Conservation (phyloP, 2,113 vertebrate genomes). For the Balaeniceps rex region DNA sequence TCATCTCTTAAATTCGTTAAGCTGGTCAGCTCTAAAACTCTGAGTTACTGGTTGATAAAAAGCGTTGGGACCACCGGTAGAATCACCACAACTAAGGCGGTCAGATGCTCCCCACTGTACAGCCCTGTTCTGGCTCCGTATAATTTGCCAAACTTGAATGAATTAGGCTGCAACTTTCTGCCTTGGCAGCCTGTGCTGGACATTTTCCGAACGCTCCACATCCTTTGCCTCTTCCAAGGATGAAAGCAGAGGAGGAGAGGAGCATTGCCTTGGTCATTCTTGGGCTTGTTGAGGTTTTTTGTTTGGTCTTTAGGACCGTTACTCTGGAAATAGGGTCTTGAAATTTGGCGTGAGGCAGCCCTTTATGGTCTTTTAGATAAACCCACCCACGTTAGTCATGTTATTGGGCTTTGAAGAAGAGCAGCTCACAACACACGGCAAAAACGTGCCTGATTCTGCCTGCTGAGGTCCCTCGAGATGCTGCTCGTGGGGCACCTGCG, state of each 20-base stretch:
- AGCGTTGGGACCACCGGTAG: not conserved
- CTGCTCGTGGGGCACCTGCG: not conserved
- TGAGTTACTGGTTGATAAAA: not conserved
- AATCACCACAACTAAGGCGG: not conserved
- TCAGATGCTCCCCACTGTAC: not conserved
- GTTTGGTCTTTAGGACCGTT: not conserved
- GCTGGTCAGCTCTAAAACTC: not conserved
- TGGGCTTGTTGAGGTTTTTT: not conserved
- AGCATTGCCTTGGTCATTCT: not conserved
- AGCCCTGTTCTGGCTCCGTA: not conserved
- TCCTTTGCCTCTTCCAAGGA: not conserved
- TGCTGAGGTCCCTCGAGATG: not conserved
- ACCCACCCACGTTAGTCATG: not conserved
- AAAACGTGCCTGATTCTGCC: not conserved
- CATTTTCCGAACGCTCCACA: accelerated
- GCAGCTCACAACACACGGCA: not conserved
- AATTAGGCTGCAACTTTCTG: not conserved
- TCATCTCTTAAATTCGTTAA: not conserved
- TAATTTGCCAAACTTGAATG: not conserved
- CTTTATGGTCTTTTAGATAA: not conserved
- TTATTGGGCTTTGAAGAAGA: not conserved
- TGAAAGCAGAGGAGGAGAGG: not conserved
- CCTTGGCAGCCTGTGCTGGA: not conserved
- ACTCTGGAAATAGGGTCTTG: not conserved
- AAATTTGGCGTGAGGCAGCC: not conserved